Evolutionary conservation across 2,888 invertebrate species (phyloP).

Genomic region (Nemurella pictetii): DNA sequence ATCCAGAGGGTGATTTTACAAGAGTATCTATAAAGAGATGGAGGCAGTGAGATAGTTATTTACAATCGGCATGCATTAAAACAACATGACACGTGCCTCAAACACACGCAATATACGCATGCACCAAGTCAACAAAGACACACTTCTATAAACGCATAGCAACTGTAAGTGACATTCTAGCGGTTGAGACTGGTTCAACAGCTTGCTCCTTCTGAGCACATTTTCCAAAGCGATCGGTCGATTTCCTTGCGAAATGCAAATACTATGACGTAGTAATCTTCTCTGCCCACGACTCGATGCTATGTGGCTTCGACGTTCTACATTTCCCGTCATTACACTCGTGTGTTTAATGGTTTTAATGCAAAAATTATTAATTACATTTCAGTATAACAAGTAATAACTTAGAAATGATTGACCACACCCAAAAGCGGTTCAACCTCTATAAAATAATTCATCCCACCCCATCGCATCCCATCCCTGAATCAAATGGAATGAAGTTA

Average conservation of each 20-base stretch:
- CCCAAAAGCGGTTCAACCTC: constrained; percentile 20
- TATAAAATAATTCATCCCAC: background rate
- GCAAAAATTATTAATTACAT: constrained; percentile 28
- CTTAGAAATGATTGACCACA: constrained; percentile 29
- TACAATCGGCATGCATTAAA: no score
- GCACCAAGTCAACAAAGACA: no score
- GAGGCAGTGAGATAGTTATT: no score
- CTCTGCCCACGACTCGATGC: background rate
- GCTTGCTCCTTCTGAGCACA: background rate
- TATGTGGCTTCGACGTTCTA: background rate
- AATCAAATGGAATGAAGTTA: constrained; percentile 1
- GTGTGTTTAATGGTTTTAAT: background rate
- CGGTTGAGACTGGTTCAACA: no score
- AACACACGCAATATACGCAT: no score
- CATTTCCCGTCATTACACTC: background rate
- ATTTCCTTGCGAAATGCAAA: background rate
- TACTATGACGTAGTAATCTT: background rate
- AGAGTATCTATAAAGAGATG: no score
- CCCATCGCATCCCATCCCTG: background rate
- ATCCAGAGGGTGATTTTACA: no score
- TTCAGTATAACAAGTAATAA: constrained; percentile 26
- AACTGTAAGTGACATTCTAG: no score
- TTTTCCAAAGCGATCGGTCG: background rate
- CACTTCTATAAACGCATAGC: no score
- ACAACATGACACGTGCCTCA: no score